Evolutionary conservation across 2,888 invertebrate genomes (phyloP).

Genomic region (Acleris laterana): DNA sequence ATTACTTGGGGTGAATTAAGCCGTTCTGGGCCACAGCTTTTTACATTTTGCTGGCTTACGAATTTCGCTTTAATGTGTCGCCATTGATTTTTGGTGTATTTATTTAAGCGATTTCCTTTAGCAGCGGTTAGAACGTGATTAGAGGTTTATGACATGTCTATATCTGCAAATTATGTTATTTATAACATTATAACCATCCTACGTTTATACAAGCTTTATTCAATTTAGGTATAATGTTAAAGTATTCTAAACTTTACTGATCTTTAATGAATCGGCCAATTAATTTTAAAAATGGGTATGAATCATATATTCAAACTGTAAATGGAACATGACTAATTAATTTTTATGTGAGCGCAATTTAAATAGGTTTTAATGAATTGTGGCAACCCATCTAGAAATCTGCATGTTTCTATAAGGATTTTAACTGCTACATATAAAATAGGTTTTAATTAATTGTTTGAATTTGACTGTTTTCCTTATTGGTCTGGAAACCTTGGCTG

Average conservation of each 20-base stretch:
- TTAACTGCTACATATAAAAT: not conserved
- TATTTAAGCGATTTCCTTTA: conserved; percentile 7
- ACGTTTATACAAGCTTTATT: not conserved
- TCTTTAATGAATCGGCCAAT: conserved; percentile 4
- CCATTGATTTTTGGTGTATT: no score
- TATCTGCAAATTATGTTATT: not conserved
- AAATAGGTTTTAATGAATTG: not conserved
- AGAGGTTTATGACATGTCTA: not conserved
- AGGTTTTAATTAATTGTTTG: not conserved
- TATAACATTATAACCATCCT: not conserved
- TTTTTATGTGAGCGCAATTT: not conserved
- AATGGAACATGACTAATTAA: conserved; percentile 7
- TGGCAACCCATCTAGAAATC: no score
- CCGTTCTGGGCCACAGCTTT: conserved; percentile 11
- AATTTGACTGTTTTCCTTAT: conserved; percentile 20
- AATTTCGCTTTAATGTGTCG: not conserved
- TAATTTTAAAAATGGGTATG: conserved; percentile 1
- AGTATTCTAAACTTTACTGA: conserved; percentile 8
- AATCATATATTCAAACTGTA: conserved; percentile 3
- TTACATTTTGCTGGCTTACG: not conserved
- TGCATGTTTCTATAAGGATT: no score
- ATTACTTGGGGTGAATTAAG: conserved; percentile 14
- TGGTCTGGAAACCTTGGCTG: conserved; percentile 10
- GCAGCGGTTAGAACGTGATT: not conserved
- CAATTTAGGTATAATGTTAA: not conserved